Conservation (phyloP, 2,113 vertebrate species). For the Leucoraja erinaceus region DNA sequence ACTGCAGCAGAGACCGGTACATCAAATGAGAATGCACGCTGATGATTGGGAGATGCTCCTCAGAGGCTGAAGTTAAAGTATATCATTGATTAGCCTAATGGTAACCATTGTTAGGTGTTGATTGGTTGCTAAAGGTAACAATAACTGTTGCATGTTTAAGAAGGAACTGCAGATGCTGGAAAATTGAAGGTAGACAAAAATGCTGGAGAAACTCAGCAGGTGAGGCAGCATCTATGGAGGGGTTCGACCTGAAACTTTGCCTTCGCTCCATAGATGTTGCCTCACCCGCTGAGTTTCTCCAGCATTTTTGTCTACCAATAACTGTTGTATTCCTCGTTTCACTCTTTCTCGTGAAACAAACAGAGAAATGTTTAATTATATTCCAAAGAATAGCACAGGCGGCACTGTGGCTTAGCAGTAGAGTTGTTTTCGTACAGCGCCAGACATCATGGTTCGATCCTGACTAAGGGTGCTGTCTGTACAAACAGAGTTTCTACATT, state of each 20-base stretch:
- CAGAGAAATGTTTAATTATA: constrained; percentile 4
- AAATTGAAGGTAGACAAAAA: no score
- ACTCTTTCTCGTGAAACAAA: background rate
- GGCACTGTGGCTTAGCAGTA: no score
- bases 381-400: background rate
- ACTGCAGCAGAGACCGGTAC: background rate
- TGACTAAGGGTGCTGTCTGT: no score
- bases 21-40: constrained; percentile 17
- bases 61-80: background rate
- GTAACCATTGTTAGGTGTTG: background rate
- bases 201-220: no score
- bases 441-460: no score
- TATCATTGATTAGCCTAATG: background rate
- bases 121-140: background rate
- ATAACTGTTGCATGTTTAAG: background rate
- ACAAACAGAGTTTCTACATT: no score
- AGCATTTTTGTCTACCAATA: background rate
- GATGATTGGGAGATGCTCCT: background rate
- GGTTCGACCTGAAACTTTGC: no score
- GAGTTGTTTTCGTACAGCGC: no score
- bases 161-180: no score
- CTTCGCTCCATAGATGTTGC: no score
- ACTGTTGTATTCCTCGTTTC: background rate
- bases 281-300: no score
- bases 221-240: no score